Evolutionary conservation across 2,888 invertebrate genomes (phyloP), one percentile per base, ranked within the genome.

Genomic region (Pharmacophagus antenor): DNA sequence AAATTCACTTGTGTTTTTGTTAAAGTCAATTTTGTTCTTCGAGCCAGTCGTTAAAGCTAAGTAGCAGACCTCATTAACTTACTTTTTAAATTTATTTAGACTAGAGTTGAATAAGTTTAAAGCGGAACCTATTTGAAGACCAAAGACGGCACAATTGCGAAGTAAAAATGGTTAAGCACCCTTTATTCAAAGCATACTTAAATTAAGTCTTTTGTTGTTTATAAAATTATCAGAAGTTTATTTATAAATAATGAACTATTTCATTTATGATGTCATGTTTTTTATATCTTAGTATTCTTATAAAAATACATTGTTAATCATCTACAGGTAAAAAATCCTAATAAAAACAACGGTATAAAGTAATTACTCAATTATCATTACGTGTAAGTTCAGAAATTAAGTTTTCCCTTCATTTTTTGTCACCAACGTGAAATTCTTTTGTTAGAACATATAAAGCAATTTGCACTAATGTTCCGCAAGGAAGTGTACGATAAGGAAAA

Each of bases 401-500:
- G 17, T 42, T 42, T 17, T n/a, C 20, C 6, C 23, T 52, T 18
- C 15, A 51, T 47, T 37, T 51, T 47, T 10, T 42, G 53, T 54
- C 53, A 49, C 41, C 20, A 54, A 20, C 18, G 21, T 23, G 23
- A 42, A 44, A 49, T 55, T 54, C 37, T 44, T 44, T 50, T 49
- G 55, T 46, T 49, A 22, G 42, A 55, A 55, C 59, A 59, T 51
- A 60, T 55, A 55, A 60, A 60, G 59, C 55, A 60, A 60, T 60
- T 60, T 60, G 59, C 55, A 50, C 59, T 60, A 60, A 60, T 60
- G 59, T 55, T 54, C 59, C 49, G 54, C 54, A 54, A 54, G 54
- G 49, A 59, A 59, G 44, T 59, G 59, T 59, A 50, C 44, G 50
- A 60, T 60, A 51, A 60, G 59, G 59, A 60, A 51, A 59, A 60